Evolutionary conservation across 2,113 vertebrate genomes (phyloP).

Genomic region (Telmatochromis sp.): DNA sequence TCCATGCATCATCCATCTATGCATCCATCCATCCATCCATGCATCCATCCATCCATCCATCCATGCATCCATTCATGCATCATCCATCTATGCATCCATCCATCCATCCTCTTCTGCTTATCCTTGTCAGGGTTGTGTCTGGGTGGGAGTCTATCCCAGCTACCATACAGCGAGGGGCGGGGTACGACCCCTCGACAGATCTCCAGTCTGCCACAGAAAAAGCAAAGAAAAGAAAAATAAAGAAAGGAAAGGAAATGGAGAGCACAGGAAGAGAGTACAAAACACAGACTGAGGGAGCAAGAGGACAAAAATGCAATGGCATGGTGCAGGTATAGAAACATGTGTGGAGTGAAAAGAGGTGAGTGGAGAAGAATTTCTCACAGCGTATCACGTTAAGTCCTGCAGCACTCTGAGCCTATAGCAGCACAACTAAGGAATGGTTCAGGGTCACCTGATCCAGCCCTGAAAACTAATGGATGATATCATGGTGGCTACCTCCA

Average conservation of each 20-base stretch:
- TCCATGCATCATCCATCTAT: rapidly evolving
- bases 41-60: rapidly evolving
- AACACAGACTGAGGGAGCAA: not conserved
- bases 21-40: rapidly evolving
- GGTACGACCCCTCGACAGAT: not conserved
- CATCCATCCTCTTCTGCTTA: too few relatives aligned
- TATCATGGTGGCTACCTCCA: not conserved
- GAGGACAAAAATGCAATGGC: not conserved
- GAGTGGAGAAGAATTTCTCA: not conserved
- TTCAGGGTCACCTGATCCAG: not conserved
- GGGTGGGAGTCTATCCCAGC: too few relatives aligned
- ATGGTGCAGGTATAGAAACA: not conserved
- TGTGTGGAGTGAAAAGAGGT: rapidly evolving
- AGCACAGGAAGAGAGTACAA: not conserved
- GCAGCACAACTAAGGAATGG: not conserved
- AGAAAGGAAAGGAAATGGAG: not conserved
- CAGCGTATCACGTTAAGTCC: rapidly evolving
- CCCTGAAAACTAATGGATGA: not conserved
- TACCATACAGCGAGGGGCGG: too few relatives aligned
- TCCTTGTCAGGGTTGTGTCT: too few relatives aligned
- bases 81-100: rapidly evolving
- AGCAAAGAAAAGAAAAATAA: not conserved
- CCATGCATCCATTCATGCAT: rapidly evolving
- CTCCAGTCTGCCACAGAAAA: not conserved
- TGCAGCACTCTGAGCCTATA: not conserved